Base-by-base conservation (phyloP, 1,140 invertebrate species). In the Drosophila teissieri region DNA sequence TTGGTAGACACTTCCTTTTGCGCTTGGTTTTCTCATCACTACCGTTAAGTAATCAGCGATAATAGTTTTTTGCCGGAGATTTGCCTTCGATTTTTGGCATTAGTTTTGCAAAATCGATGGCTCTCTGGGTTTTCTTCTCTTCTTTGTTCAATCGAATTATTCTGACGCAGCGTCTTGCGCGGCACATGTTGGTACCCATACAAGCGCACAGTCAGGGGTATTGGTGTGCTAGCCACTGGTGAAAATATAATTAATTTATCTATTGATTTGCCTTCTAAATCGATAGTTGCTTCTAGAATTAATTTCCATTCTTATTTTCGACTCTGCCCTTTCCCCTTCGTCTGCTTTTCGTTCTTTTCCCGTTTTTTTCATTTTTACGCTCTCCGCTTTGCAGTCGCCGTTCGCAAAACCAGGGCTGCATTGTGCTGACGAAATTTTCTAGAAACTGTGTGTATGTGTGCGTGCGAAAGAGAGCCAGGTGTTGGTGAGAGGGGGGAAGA, bases 321-420 rank as follows among this genome's bases (percentile, higher is more conserved):
- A 77, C 70, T 53, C 53, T 80, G 73, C 55, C 27, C 73, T 83
- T 83, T 77, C 56, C 53, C 73, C 58, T 70, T 57, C 19, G 19
- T 19, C n/a, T 34, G 78, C 79, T 60, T 63, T 58, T 44, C 54
- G 8, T 45, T 49, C 60, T 82, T 51, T 42, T 15, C n/a, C 72
- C 40, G 37, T 51, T 63, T 51, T 51, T 72, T 68, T 62, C 72
- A 69, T 89, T 78, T 69, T 84, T 69, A 19, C 53, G n/a, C 46
- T 48, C 49, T 77, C 6, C 55, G 63, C 84, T 89, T 89, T 89
- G 52, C 45, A 73, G 63, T 64, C 44, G 73, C 24, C 45, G 61
- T 89, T 80, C 80, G 84, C 54, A 58, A 76, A 17, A 27, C 84
- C 84, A 89, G 84, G 84, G 84, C 77, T 89, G 69, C 79, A 27